These are phyloP conservation scores for Pachyramphus minor DNA, from an alignment of 2,113 vertebrate species.

Conservation along the genomic window DNA sequence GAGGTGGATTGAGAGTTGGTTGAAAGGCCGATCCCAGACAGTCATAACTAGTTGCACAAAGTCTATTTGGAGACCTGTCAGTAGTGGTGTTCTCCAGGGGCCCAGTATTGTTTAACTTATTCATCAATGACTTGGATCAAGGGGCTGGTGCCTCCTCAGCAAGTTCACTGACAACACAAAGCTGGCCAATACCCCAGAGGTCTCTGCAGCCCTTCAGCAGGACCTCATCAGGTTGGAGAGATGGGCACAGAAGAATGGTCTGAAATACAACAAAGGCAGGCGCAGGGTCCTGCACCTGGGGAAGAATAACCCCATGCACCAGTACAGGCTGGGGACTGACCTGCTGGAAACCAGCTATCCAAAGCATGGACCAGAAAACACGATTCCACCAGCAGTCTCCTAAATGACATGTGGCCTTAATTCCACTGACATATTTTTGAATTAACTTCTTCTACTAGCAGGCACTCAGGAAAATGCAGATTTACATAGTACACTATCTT, in stretches of 20 bases:
- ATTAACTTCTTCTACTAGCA: neutral
- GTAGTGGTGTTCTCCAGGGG: neutral
- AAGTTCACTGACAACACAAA: neutral
- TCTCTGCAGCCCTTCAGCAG: neutral
- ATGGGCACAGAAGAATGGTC: neutral
- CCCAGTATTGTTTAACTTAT: neutral
- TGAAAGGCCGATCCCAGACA: neutral
- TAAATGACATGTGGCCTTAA: slow-evolving; percentile 7
- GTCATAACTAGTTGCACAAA: neutral
- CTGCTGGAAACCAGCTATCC: neutral
- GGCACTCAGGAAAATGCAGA: neutral
- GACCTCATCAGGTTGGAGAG: neutral
- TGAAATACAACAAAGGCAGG: neutral
- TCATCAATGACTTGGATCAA: neutral
- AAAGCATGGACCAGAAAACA: neutral
- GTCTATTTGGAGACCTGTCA: neutral
- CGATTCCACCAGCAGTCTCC: neutral
- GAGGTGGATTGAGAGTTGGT: neutral
- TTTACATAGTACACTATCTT: neutral
- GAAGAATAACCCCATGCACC: neutral
- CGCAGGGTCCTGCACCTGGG: neutral
- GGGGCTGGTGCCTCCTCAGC: neutral
- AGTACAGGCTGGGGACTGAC: too few species aligned
- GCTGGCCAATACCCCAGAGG: neutral
- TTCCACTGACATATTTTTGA: neutral